These are phyloP conservation scores for Meleagris gallopavo DNA, from an alignment of 2,113 vertebrate genomes.

Conservation along the genomic window DNA sequence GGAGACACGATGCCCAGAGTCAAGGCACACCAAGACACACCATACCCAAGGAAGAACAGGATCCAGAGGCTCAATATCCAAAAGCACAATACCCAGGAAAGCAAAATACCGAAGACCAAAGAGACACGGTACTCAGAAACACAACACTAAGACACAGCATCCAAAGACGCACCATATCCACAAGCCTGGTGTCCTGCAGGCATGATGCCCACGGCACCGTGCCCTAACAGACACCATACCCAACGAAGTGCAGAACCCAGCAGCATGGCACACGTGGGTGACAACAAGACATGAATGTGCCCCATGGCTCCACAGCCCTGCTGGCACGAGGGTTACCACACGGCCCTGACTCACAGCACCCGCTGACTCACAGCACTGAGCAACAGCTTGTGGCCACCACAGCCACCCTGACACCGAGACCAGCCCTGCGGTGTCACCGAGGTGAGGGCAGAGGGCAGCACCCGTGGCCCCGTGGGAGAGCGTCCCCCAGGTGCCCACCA, in stretches of 20 bases:
- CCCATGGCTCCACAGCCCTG: no score
- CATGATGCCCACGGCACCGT: not conserved
- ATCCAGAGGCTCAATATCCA: not conserved
- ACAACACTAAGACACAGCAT: not conserved
- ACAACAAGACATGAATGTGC: not conserved
- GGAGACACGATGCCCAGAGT: accelerated
- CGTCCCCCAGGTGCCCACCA: accelerated
- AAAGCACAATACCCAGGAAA: not conserved
- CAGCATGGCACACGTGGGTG: accelerated
- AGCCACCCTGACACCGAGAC: not conserved
- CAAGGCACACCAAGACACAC: not conserved
- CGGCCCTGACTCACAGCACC: constrained; percentile 4
- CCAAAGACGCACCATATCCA: not conserved
- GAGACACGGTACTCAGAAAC: not conserved
- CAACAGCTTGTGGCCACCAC: not conserved
- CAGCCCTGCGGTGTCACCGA: accelerated
- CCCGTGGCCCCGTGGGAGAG: accelerated
- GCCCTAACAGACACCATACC: not conserved
- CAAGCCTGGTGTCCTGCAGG: not conserved
- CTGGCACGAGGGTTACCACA: not conserved
- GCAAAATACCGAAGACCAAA: not conserved
- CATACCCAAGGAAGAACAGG: not conserved
- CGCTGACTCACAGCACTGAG: constrained; percentile 21
- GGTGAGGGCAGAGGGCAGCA: accelerated
- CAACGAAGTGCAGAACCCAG: not conserved